A percentile compares a stretch with the other conserved stretches of the same genome.
Conservation (phyloP, 2,797 vertebrate genomes). For the Acanthurus lineatus region DNA sequence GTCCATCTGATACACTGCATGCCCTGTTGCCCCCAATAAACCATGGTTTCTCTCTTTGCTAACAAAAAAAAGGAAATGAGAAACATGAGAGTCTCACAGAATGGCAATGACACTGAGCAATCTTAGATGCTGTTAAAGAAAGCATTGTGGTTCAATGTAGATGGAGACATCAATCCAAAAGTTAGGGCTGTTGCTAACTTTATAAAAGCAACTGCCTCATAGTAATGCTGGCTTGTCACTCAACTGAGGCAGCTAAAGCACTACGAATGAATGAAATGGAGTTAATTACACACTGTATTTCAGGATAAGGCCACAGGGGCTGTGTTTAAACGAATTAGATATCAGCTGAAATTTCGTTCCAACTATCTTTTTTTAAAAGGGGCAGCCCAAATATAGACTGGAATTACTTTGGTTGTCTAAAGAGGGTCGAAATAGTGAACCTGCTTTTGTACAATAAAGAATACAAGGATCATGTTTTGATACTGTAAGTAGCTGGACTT, state of each 20-base stretch:
- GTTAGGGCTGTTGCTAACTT: constrained; percentile 2
- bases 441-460: background rate
- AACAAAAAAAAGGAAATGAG: constrained; percentile 13
- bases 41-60: constrained; percentile 13
- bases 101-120: constrained; percentile 31
- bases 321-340: background rate
- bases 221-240: background rate
- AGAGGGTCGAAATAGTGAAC: background rate
- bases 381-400: background rate
- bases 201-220: constrained; percentile 2
- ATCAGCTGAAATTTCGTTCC: background rate
- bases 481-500: background rate
- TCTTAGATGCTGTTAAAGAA: constrained; percentile 13
- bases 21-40: constrained; percentile 22
- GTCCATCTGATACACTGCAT: constrained; percentile 12
- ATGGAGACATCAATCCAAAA: constrained; percentile 9
- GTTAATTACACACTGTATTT: constrained; percentile 4
- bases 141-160: background rate
- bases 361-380: background rate
- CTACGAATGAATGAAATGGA: background rate
- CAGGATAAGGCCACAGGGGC: background rate
- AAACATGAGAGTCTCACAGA: constrained; percentile 25
- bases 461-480: background rate
- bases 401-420: background rate
- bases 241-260: background rate